phyloP scores from a whole-genome alignment of 2,888 invertebrate genomes.

The Leptinotarsa juncta region DNA sequence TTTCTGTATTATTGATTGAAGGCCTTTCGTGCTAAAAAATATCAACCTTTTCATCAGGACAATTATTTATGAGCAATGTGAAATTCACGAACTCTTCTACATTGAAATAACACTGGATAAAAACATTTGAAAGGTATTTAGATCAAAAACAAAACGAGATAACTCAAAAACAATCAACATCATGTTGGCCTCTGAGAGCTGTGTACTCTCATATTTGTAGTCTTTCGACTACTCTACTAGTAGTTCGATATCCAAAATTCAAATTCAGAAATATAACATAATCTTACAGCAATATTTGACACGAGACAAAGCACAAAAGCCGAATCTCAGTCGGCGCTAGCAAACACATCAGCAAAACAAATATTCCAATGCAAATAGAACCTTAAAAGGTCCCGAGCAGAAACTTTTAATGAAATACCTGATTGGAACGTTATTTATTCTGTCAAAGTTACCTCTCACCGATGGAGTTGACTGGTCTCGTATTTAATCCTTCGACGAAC shows the following conservation, averaged over 20 bases:
- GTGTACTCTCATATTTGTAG: too few species aligned
- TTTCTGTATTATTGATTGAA: too few species aligned
- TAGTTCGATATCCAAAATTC: background rate
- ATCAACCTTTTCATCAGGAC: too few species aligned
- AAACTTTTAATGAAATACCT: slow-evolving; percentile 47
- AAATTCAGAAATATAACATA: background rate
- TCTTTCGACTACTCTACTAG: too few species aligned
- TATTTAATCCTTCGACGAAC: slow-evolving; percentile 23
- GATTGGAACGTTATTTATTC: slow-evolving; percentile 45
- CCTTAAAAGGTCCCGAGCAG: slow-evolving; percentile 32
- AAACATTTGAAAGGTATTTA: too few species aligned
- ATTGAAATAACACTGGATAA: too few species aligned
- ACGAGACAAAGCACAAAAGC: slow-evolving; percentile 1
- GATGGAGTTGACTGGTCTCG: slow-evolving; percentile 12
- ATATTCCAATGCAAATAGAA: slow-evolving; percentile 35
- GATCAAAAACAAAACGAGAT: too few species aligned
- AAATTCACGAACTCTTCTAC: too few species aligned
- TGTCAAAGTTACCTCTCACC: slow-evolving; percentile 22
- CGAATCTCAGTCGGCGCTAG: background rate
- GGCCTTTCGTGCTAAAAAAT: too few species aligned
- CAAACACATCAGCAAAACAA: slow-evolving; percentile 22
- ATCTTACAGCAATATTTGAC: background rate
- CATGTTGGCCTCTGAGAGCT: too few species aligned
- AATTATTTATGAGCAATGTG: too few species aligned
- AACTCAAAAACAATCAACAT: too few species aligned